Evolutionary conservation across 2,888 invertebrate genomes (phyloP).

Genomic region (Drosophila kuntzei): DNA sequence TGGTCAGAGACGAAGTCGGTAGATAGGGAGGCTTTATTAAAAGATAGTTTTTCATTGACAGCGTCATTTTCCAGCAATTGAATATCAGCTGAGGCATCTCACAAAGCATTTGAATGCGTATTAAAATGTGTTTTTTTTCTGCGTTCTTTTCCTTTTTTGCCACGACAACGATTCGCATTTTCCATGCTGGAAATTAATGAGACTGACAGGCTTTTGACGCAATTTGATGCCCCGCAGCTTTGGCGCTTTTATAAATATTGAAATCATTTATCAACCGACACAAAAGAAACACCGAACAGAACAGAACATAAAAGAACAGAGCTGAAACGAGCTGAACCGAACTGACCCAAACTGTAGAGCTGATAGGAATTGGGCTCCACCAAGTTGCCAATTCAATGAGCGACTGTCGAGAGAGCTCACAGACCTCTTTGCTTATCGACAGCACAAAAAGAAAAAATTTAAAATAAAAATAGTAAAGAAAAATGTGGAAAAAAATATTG

Average conservation of each 20-base stretch:
- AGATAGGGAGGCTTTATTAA: conserved; percentile 54
- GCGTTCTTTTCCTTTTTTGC: not conserved
- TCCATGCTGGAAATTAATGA: conserved; percentile 73
- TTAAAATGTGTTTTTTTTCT: conserved; percentile 54
- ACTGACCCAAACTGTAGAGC: conserved; percentile 25
- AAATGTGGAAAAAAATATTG: conserved; percentile 2
- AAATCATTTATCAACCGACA: conserved; percentile 74
- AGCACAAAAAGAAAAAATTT: conserved; percentile 19
- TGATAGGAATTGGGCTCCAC: conserved; percentile 18
- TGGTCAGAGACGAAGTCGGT: conserved; percentile 12
- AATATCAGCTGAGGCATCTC: conserved; percentile 65
- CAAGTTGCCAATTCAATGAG: conserved; percentile 67
- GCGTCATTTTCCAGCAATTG: conserved; percentile 79
- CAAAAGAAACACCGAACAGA: conserved; percentile 61
- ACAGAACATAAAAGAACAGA: conserved; percentile 9
- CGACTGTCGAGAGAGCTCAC: conserved; percentile 46
- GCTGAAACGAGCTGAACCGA: conserved; percentile 28
- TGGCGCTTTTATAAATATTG: conserved; percentile 62
- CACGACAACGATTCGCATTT: conserved; percentile 32
- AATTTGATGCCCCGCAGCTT: conserved; percentile 77
- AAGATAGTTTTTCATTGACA: conserved; percentile 75
- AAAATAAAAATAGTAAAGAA: conserved; percentile 13
- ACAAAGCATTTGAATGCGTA: conserved; percentile 72
- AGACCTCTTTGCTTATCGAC: conserved; percentile 48
- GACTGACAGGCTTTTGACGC: conserved; percentile 80